Base-by-base conservation (phyloP, 2,888 invertebrate genomes). In the Megaustenia siamemsis region DNA sequence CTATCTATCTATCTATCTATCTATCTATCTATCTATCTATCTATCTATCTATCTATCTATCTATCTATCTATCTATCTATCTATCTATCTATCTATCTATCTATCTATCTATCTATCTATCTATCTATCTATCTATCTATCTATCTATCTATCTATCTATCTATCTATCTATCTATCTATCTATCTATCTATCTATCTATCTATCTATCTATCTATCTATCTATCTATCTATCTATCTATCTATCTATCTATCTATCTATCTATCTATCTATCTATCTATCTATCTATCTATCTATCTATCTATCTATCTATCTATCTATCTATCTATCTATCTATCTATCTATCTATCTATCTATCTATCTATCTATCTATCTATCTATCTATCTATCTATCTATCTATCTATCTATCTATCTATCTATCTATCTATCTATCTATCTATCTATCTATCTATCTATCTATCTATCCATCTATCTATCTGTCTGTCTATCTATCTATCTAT, bases 141-240 rank as follows among this genome's bases (percentile, higher is more conserved):
- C 63, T 63, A 28, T 63, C 63, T 63, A 28, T 63, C 63, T 63
- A 28, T 63, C 63, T 63, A 28, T 63, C 63, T 63, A 28, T 63
- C 63, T 63, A 28, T 63, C 63, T 63, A 53, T 53, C 53, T 53
- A 18, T 53, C 12, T 45, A 12, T 10, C 8, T 12, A 45, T 12
- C 8, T 10, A 45, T 10, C 45, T 12, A 45, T 45, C 6, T 6
- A 12, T 45, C 8, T 45, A 12, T 45, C 12, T 45, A 6, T 6
- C 12, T 45, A 45, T 6, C 12, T 45, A 10, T 10, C 6, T 6
- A 45, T 45, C 8, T 10, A 12, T 45, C 12, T 45, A 6, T 12
- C 12, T 12, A 10, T 45, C 45, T 45, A 12, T 10, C 6, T 12
- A 12, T 45, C 12, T 6, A 45, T 12, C 45, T 6, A 6, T 45